Conservation (phyloP, 1,140 invertebrate genomes). For the Lasioglossum baleicum region DNA sequence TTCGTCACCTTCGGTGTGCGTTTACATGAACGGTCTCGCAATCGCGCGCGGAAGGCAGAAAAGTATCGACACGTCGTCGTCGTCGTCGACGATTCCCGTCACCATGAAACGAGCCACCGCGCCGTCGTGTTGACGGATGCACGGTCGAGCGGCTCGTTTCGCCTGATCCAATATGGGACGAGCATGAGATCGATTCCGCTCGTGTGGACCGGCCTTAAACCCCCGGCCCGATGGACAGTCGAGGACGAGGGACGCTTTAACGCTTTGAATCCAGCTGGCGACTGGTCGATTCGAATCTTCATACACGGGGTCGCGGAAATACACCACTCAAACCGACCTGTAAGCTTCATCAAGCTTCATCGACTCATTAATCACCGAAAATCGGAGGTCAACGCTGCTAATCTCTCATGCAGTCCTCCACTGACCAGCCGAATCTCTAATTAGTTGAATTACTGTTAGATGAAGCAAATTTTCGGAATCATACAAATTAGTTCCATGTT, state of each 20-base stretch:
- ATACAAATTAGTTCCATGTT: neutral
- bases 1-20: constrained; percentile 15
- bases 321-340: too few species aligned
- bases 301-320: too few species aligned
- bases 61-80: neutral
- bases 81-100: neutral
- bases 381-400: too few species aligned
- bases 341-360: too few species aligned
- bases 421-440: too few species aligned
- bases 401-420: too few species aligned
- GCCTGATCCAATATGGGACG: constrained; percentile 36
- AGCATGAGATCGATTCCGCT: constrained; percentile 27
- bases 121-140: constrained; percentile 24
- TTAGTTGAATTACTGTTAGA: too few species aligned
- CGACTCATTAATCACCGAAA: too few species aligned
- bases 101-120: neutral
- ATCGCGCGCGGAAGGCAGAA: neutral
- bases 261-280: neutral
- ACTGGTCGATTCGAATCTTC: neutral
- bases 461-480: too few species aligned
- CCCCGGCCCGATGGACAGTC: constrained; percentile 6
- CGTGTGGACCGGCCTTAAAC: constrained; percentile 39
- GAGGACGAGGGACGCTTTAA: neutral
- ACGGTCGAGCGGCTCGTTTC: constrained; percentile 36
- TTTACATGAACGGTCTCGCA: constrained; percentile 14